These are phyloP conservation scores for Drosophila kikkawai DNA, from an alignment of 1,140 invertebrate genomes.

Conservation along the genomic window DNA sequence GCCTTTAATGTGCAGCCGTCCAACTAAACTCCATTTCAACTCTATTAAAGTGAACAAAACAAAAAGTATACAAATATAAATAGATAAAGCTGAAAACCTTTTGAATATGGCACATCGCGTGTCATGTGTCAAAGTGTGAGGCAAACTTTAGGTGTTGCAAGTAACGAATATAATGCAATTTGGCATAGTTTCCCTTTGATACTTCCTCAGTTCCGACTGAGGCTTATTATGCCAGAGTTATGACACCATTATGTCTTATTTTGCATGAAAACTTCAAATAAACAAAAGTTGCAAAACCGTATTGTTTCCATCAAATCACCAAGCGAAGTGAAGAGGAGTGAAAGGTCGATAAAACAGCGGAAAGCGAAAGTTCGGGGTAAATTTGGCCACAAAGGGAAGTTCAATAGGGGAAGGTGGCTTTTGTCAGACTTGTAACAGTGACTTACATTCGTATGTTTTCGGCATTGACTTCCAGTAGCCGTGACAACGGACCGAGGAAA, in stretches of 20 bases:
- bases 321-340: conserved; percentile 47
- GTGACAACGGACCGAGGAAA: conserved; percentile 41
- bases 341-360: conserved; percentile 47
- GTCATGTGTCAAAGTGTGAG: conserved; percentile 73
- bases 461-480: conserved; percentile 49
- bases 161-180: conserved; percentile 61
- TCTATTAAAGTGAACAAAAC: conserved; percentile 26
- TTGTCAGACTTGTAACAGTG: conserved; percentile 41
- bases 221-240: conserved; percentile 63
- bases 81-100: conserved; percentile 27
- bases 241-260: conserved; percentile 57
- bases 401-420: conserved; percentile 15
- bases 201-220: conserved; percentile 57
- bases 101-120: conserved; percentile 61
- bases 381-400: conserved; percentile 11
- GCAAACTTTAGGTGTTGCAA: conserved; percentile 35
- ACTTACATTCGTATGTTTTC: conserved; percentile 45
- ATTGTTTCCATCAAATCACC: conserved; percentile 42
- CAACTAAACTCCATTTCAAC: conserved; percentile 33
- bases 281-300: conserved; percentile 24
- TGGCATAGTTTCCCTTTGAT: conserved; percentile 62
- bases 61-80: neutral
- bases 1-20: conserved; percentile 34
- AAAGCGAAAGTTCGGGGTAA: conserved; percentile 54
- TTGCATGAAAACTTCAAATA: conserved; percentile 38